Evolutionary conservation across 2,113 vertebrate species (phyloP).

Genomic region (Lucifuga dentata): DNA sequence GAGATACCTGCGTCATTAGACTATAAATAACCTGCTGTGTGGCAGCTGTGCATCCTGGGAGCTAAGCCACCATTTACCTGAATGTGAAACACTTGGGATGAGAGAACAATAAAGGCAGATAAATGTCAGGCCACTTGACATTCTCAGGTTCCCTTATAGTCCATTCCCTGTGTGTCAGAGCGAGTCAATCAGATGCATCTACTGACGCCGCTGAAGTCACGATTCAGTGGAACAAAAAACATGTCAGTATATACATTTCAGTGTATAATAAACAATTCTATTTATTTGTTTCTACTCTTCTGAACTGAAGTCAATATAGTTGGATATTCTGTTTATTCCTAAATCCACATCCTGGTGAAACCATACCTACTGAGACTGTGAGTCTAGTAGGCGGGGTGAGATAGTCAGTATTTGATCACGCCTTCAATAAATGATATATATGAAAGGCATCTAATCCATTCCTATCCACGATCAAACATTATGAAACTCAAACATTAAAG

Average conservation of each 20-base stretch:
- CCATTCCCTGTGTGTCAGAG: slow-evolving; percentile 4
- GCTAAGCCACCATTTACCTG: slow-evolving; percentile 45
- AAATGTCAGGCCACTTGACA: slow-evolving; percentile 62
- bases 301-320: not conserved
- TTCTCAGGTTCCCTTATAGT: slow-evolving; percentile 67
- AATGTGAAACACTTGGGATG: slow-evolving; percentile 63
- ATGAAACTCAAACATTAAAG: not conserved
- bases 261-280: no score
- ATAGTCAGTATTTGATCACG: slow-evolving; percentile 73
- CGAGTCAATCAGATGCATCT: slow-evolving; percentile 10
- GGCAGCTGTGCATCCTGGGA: slow-evolving; percentile 63
- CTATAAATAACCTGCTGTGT: slow-evolving; percentile 77
- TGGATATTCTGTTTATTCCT: slow-evolving; percentile 38
- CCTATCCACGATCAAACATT: slow-evolving; percentile 31
- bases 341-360: slow-evolving; percentile 59
- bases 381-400: slow-evolving; percentile 74
- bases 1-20: slow-evolving; percentile 72
- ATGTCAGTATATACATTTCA: not conserved
- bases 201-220: not conserved
- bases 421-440: slow-evolving; percentile 72
- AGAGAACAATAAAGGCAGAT: slow-evolving; percentile 43
- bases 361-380: slow-evolving; percentile 60
- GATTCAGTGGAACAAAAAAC: slow-evolving; percentile 21
- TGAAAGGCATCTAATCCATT: slow-evolving; percentile 3
- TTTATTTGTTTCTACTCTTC: not conserved